Conservation (phyloP, 2,888 invertebrate genomes). For the Tetramorium bicarinatum region DNA sequence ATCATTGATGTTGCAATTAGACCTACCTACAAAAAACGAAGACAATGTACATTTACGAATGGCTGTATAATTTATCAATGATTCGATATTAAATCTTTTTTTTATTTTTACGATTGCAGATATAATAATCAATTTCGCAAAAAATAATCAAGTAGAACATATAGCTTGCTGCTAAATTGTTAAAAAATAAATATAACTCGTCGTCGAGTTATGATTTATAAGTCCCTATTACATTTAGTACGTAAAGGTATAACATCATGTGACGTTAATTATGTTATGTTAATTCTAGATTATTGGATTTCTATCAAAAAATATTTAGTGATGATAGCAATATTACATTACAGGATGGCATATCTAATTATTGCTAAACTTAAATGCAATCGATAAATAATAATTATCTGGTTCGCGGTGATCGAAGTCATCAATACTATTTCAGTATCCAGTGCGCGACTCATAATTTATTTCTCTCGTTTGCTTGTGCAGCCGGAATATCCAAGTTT, state of each 20-base stretch:
- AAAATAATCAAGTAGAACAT: not conserved
- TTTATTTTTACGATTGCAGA: not conserved
- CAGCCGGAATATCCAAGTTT: not conserved
- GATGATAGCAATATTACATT: not conserved
- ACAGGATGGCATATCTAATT: not conserved
- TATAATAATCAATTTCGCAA: not conserved
- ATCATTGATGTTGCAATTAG: conserved; percentile 29
- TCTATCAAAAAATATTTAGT: not conserved
- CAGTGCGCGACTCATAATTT: not conserved
- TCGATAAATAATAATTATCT: conserved; percentile 17
- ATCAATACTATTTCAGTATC: conserved; percentile 5
- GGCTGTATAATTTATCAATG: not conserved
- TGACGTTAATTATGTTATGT: not conserved
- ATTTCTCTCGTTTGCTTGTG: not conserved
- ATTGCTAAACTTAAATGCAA: conserved; percentile 5
- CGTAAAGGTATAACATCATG: not conserved
- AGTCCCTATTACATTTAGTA: not conserved
- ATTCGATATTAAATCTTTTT: not conserved
- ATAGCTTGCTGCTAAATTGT: not conserved
- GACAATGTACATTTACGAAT: not conserved
- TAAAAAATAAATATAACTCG: not conserved
- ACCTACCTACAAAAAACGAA: not conserved
- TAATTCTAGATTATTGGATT: not conserved
- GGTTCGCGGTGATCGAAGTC: not conserved
- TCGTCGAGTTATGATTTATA: not conserved